Percentiles rank a stretch among this genome's conserved stretches.
phyloP scores from a whole-genome alignment of 2,797 vertebrate species.

The Tachyglossus aculeatus region DNA sequence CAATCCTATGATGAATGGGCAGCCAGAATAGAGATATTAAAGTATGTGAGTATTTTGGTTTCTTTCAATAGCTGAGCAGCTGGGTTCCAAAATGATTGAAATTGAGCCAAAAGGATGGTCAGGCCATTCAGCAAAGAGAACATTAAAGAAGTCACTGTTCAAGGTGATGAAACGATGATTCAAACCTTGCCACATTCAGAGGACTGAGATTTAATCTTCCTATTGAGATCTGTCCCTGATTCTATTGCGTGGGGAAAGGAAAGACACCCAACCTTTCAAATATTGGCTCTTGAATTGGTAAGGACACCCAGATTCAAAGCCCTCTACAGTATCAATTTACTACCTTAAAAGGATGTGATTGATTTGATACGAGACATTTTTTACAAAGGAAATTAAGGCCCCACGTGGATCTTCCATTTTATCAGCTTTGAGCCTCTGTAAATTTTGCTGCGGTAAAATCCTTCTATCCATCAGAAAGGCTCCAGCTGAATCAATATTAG shows the following conservation, averaged over 20 bases:
- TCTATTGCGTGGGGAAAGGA: not conserved
- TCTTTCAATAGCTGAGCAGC: conserved; percentile 7
- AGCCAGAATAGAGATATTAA: conserved; percentile 20
- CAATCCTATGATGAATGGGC: conserved; percentile 26
- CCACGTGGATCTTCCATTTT: not conserved
- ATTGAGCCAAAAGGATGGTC: not conserved
- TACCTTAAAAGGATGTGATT: not conserved
- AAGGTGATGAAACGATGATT: not conserved
- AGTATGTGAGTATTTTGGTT: not conserved
- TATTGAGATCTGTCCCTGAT: not conserved
- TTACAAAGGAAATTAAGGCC: conserved; percentile 4
- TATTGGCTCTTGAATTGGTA: not conserved
- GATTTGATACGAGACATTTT: not conserved
- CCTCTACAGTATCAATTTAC: not conserved
- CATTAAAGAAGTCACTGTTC: not conserved
- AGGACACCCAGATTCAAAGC: not conserved
- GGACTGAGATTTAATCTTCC: not conserved
- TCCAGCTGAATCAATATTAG: conserved; percentile 8
- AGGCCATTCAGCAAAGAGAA: not conserved
- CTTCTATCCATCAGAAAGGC: conserved; percentile 2
- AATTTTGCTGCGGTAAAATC: not conserved
- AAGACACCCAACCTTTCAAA: conserved; percentile 10
- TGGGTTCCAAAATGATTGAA: not conserved
- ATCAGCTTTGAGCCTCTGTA: conserved; percentile 12
- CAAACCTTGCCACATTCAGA: not conserved